These are phyloP conservation scores for Proterorhinus semilunaris DNA, from an alignment of 2,113 vertebrate species.

Conservation along the genomic window DNA sequence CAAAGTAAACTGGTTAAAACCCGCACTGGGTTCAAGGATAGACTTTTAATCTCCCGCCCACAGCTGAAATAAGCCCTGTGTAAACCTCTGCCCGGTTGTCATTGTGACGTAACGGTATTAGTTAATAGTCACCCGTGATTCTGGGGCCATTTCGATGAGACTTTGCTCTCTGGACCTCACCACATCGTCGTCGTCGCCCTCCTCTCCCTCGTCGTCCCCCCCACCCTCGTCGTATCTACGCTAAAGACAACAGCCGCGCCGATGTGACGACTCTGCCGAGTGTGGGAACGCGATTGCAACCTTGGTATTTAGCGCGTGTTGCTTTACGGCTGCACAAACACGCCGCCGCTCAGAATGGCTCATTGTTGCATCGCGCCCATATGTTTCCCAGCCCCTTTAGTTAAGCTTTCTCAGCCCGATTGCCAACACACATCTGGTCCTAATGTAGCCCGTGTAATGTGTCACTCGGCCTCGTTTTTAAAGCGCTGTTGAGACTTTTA, in stretches of 20 bases:
- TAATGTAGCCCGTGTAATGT: conserved; percentile 55
- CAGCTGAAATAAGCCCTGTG: no score
- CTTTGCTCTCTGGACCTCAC: neutral
- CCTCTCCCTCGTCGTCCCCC: no score
- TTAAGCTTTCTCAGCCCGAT: conserved; percentile 55
- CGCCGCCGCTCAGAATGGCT: conserved; percentile 33
- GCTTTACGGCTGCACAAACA: conserved; percentile 53
- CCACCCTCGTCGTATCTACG: no score
- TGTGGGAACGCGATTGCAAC: conserved; percentile 64
- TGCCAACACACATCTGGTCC: conserved; percentile 71
- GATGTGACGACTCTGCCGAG: conserved; percentile 36
- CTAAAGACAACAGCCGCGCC: conserved; percentile 1
- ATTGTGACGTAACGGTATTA: neutral
- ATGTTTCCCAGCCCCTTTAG: conserved; percentile 69
- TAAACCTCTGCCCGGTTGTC: no score
- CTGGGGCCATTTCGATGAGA: neutral
- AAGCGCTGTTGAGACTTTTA: conserved; percentile 72
- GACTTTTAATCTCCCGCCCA: no score
- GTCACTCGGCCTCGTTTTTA: conserved; percentile 56
- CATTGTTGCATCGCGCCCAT: conserved; percentile 68
- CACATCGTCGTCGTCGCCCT: neutral
- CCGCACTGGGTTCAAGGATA: no score
- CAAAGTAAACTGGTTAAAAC: no score
- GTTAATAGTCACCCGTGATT: neutral
- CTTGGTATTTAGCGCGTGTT: conserved; percentile 45